A percentile compares a stretch with the other conserved stretches of the same genome.
These are phyloP conservation scores for Eulemur rufifrons DNA, from an alignment of 2,113 vertebrate species.

Conservation along the genomic window DNA sequence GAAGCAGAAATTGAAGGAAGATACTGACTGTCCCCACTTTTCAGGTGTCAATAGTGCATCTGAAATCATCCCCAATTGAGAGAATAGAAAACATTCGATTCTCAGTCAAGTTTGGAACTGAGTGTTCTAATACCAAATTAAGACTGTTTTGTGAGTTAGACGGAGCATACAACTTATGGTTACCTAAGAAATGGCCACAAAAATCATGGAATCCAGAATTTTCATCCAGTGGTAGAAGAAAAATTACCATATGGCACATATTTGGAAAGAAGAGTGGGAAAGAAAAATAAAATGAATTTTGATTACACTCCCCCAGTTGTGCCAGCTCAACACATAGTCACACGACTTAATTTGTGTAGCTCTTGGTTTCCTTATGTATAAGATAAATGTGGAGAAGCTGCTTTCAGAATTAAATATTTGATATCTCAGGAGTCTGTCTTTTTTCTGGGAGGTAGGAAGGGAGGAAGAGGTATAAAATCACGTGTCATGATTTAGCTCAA, in stretches of 20 bases:
- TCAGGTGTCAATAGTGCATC: neutral
- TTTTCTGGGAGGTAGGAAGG: neutral
- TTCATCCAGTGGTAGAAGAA: neutral
- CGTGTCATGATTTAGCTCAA: neutral
- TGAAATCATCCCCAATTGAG: neutral
- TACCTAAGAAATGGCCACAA: neutral
- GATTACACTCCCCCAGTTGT: neutral
- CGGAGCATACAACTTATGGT: neutral
- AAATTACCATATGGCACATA: neutral
- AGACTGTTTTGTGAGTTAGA: neutral
- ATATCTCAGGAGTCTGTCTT: neutral
- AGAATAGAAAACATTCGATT: neutral
- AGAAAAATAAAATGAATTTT: slow-evolving; percentile 13
- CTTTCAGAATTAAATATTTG: slow-evolving; percentile 13
- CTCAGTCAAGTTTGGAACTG: neutral
- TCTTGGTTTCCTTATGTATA: neutral
- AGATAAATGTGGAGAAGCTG: neutral
- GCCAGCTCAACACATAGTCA: neutral
- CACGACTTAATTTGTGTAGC: neutral
- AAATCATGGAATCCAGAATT: neutral
- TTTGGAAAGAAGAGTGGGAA: neutral
- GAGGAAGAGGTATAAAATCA: neutral
- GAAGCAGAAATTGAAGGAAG: neutral
- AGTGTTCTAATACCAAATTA: neutral
- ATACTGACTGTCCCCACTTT: neutral